Percentiles rank a stretch among this genome's conserved stretches.
phyloP scores from a whole-genome alignment of 2,113 vertebrate genomes.

The Gallinago jamesoni region DNA sequence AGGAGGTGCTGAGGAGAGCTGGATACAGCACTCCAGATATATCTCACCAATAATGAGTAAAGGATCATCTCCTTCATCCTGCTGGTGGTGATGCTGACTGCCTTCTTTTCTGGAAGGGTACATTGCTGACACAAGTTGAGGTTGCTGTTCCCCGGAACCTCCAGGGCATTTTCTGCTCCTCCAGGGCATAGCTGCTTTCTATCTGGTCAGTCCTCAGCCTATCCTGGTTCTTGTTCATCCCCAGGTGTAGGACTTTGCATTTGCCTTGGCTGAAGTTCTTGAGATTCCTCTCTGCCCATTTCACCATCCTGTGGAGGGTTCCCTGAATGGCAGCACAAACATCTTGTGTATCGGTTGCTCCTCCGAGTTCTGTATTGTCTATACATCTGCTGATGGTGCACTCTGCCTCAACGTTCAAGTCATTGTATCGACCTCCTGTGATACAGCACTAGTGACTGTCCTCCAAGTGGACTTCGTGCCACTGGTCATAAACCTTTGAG shows the following conservation, averaged over 20 bases:
- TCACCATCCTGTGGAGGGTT: not conserved
- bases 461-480: not conserved
- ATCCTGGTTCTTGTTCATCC: not conserved
- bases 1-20: not conserved
- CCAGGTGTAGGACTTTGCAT: not conserved
- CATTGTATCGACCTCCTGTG: not conserved
- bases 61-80: not conserved
- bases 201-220: not conserved
- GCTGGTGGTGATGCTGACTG: not conserved
- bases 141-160: not conserved
- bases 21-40: not conserved
- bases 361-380: not conserved
- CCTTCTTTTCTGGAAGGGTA: not conserved
- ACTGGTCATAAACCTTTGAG: not conserved
- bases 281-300: not conserved
- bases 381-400: not conserved
- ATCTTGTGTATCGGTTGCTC: not conserved
- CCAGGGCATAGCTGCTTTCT: not conserved
- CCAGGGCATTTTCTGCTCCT: not conserved
- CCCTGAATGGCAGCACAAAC: not conserved
- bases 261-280: not conserved
- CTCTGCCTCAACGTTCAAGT: not conserved
- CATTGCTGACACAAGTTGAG: not conserved
- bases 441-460: not conserved
- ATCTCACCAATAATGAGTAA: not conserved